Percentiles rank a stretch among this genome's conserved stretches.
Conservation (phyloP, 2,113 vertebrate species). For the Condylura cristata region DNA sequence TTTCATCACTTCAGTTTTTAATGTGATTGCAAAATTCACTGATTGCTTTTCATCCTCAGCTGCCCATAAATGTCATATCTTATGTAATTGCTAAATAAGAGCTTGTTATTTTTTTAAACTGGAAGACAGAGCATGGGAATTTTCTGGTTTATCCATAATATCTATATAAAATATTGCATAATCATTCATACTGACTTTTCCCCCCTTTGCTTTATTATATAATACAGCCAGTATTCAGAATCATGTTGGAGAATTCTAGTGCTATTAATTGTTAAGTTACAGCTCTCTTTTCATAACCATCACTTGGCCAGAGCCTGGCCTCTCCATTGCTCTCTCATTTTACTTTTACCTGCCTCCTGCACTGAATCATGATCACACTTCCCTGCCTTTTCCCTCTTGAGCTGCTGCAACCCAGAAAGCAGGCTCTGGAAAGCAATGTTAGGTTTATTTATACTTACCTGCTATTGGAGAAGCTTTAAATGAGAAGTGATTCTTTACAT, state of each 20-base stretch:
- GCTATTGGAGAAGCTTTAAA: neutral
- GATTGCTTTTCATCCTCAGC: constrained; percentile 17
- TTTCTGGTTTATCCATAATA: constrained; percentile 45
- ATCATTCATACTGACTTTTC: neutral
- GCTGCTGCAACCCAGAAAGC: neutral
- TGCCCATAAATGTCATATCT: constrained; percentile 46
- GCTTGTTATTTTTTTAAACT: constrained; percentile 38
- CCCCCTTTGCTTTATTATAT: constrained; percentile 42
- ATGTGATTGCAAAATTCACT: constrained; percentile 12
- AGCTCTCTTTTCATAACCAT: constrained; percentile 10
- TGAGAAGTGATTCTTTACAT: neutral
- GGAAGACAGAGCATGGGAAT: neutral
- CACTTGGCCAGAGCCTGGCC: neutral
- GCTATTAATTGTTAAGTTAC: neutral
- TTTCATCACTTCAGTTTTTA: constrained; percentile 39
- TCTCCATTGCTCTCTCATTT: neutral
- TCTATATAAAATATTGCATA: constrained; percentile 44
- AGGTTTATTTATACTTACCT: neutral
- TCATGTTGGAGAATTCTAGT: constrained; percentile 22
- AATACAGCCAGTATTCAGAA: constrained; percentile 48
- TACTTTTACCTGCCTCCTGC: neutral
- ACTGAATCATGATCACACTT: neutral
- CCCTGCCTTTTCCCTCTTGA: neutral
- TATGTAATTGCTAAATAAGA: constrained; percentile 65
- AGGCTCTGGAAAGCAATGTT: neutral